A percentile compares a stretch with the other conserved stretches of the same genome.
phyloP scores from a whole-genome alignment of 2,888 invertebrate genomes.

The Cataglyphis altisquamis region DNA sequence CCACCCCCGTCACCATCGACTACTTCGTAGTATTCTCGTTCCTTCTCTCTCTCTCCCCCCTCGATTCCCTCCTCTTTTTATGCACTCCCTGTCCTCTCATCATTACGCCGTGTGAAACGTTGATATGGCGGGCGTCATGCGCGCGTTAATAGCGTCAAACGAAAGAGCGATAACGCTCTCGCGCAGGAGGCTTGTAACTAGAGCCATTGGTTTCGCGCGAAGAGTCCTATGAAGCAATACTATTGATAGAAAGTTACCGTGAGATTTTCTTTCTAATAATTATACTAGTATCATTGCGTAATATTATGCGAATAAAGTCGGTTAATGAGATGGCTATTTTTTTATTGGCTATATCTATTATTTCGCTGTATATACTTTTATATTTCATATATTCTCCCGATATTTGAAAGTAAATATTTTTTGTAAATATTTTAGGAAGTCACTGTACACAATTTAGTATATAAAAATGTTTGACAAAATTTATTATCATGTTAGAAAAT shows the following conservation, averaged over 20 bases:
- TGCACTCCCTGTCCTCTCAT: slow-evolving; percentile 45
- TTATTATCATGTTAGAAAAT: background rate
- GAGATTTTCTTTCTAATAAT: slow-evolving; percentile 38
- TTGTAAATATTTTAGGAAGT: background rate
- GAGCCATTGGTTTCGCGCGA: slow-evolving; percentile 42
- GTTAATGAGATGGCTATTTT: background rate
- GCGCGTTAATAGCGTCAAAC: slow-evolving; percentile 59
- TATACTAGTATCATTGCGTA: background rate
- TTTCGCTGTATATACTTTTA: background rate
- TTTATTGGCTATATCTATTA: background rate
- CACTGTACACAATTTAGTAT: background rate
- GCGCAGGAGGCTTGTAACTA: slow-evolving; percentile 28
- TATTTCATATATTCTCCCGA: background rate
- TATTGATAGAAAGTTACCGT: slow-evolving; percentile 34
- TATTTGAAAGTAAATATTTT: background rate
- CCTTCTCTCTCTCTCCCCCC: slow-evolving; percentile 14
- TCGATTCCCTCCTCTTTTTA: slow-evolving; percentile 5
- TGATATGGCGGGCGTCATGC: slow-evolving; percentile 57
- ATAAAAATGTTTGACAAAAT: background rate
- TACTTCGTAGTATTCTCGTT: slow-evolving; percentile 47
- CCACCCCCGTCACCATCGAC: slow-evolving; percentile 63
- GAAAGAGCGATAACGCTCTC: slow-evolving; percentile 57
- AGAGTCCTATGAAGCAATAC: slow-evolving; percentile 7
- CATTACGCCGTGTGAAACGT: slow-evolving; percentile 66
- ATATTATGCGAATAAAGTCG: slow-evolving; percentile 22